Evolutionary conservation across 1,140 invertebrate species (phyloP).

Genomic region (Coptotermes formosanus): DNA sequence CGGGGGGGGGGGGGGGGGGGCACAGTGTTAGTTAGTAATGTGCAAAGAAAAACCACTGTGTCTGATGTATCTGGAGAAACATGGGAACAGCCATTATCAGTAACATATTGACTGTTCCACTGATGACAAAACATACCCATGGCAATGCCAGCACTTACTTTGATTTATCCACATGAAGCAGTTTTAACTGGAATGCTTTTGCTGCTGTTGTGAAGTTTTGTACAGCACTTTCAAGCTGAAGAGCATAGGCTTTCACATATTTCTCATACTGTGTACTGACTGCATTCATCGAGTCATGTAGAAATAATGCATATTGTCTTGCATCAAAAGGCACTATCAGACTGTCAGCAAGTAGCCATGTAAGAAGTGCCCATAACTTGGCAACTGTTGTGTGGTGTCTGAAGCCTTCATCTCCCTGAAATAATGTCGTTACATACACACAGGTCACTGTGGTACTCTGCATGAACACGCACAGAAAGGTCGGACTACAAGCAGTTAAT

Average conservation of each 20-base stretch:
- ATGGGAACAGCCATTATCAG: neutral
- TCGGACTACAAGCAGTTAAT: too few relatives aligned
- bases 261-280: neutral
- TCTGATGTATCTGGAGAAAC: neutral
- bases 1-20: too few relatives aligned
- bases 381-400: constrained; percentile 30
- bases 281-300: neutral
- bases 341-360: constrained; percentile 33
- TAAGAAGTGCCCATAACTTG: constrained; percentile 33
- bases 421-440: too few relatives aligned
- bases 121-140: neutral
- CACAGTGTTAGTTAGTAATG: too few relatives aligned
- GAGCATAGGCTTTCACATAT: neutral
- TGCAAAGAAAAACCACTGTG: too few relatives aligned
- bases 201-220: neutral
- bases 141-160: neutral
- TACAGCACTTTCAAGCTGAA: neutral
- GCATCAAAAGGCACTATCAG: constrained; percentile 29
- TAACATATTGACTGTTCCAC: neutral
- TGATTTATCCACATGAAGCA: neutral
- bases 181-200: neutral
- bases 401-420: constrained; percentile 26
- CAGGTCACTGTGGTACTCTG: too few relatives aligned
- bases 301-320: constrained; percentile 30
- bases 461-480: too few relatives aligned